Evolutionary conservation across 2,888 invertebrate genomes (phyloP), one percentile per base, ranked within the genome.

Genomic region (Orchesellides sinensis): DNA sequence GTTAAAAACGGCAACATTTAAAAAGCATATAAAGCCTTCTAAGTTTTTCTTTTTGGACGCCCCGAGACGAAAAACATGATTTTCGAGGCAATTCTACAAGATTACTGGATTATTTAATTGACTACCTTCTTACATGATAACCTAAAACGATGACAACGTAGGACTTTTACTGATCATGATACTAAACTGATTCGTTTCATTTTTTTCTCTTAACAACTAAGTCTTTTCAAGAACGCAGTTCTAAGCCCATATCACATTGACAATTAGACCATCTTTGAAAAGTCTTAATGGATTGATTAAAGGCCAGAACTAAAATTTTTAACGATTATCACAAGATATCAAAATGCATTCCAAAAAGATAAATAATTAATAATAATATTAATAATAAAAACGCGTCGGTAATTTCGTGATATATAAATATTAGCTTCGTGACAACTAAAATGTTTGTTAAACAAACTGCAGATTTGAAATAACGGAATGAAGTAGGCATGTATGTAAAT

Each of bases 241-340:
- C 59, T 19, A 59, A 59, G 59, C 59, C 59, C 32, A 19, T 68
- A 77, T 77, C 77, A 77, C 77, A 77, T 59, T 61, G 32, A 77
- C 77, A 69, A 66, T 75, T 66, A 75, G 68, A 77, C 56, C 59
- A 68, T 19, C 4, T 23, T 27, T n/a, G n/a, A n/a, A 40, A 66
- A 75, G 75, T 66, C 75, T 66, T 63, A 56, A 47, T 61, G 68
- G 68, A 68, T 68, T 59, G 68, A 68, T 47, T 49, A 59, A 68
- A 77, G 59, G 77, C 77, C 68, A 59, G 68, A 77, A 77, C 56
- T 21, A 68, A 66, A 69, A 17, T 59, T 77, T 68, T 52, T 17
- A 5, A 61, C 75, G 23, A 52, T 29, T 69, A 69, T 77, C 77
- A 77, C 68, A 68, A 77, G 47, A 59, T 77, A 74, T 52, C 47